Conservation (phyloP, 2,888 invertebrate genomes). For the Lasioglossum lativentre region DNA sequence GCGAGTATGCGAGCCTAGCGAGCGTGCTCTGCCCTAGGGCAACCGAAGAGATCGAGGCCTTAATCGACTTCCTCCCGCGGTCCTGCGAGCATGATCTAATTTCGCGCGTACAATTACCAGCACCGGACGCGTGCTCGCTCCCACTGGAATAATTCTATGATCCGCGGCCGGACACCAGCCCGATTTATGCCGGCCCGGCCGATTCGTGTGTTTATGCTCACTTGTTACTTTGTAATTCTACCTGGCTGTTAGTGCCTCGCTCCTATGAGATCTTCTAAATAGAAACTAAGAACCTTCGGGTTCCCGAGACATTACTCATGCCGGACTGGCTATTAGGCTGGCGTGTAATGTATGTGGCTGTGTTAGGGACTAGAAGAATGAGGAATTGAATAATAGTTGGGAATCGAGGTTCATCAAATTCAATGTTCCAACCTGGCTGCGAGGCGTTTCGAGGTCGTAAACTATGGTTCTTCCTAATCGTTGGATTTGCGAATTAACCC, state of each 20-base stretch:
- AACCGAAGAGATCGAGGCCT: not conserved
- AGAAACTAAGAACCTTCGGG: slow-evolving; percentile 41
- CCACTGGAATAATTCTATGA: slow-evolving; percentile 32
- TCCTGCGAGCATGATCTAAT: slow-evolving; percentile 40
- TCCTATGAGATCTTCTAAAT: slow-evolving; percentile 44
- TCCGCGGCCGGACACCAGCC: slow-evolving; percentile 14
- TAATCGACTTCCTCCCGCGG: slow-evolving; percentile 37
- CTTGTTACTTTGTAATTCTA: slow-evolving; percentile 50
- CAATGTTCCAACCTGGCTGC: slow-evolving; percentile 4
- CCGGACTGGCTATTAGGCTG: slow-evolving; percentile 21
- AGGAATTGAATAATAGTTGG: slow-evolving; percentile 17
- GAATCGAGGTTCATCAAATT: not conserved
- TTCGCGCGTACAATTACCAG: slow-evolving; percentile 25
- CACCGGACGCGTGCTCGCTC: slow-evolving; percentile 19
- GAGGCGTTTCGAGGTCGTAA: not conserved
- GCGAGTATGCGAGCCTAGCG: not conserved
- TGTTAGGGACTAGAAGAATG: not conserved
- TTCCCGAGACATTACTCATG: slow-evolving; percentile 43
- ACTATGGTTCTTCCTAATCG: not conserved
- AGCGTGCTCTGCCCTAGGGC: slow-evolving; percentile 12
- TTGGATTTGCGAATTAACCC: not conserved
- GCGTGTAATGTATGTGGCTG: slow-evolving; percentile 21
- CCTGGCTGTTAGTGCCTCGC: slow-evolving; percentile 12
- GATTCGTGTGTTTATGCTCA: slow-evolving; percentile 48
- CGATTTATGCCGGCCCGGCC: slow-evolving; percentile 41